Evolutionary conservation across 2,113 vertebrate genomes (phyloP).

Genomic region (Penelope pileata): DNA sequence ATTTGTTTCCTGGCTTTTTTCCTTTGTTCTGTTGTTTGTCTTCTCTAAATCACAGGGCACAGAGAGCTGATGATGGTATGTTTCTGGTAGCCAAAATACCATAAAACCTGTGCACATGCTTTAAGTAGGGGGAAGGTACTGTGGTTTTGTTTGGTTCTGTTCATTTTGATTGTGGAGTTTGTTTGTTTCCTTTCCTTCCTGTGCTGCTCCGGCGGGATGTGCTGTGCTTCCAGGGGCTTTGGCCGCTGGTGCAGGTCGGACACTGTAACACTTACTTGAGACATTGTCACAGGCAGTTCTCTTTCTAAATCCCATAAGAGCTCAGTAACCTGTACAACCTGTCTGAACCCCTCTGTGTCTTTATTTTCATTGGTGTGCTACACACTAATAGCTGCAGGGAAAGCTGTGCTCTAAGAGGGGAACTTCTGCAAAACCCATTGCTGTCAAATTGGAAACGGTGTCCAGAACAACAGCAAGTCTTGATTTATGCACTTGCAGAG

Average conservation of each 20-base stretch:
- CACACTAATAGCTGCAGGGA: not conserved
- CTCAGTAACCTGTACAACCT: not conserved
- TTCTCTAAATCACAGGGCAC: not conserved
- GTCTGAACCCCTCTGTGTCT: not conserved
- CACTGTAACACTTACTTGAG: not conserved
- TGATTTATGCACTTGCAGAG: not conserved
- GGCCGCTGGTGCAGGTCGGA: not conserved
- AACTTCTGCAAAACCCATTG: not conserved
- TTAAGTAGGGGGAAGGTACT: not conserved
- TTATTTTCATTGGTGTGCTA: not conserved
- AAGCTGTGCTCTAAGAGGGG: not conserved
- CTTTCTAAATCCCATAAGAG: not conserved
- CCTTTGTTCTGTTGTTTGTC: not conserved
- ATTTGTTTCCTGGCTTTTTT: not conserved
- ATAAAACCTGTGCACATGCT: not conserved
- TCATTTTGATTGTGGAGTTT: not conserved
- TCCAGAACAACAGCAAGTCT: not conserved
- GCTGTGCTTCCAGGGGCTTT: not conserved
- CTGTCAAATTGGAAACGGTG: not conserved
- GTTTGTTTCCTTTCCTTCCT: not conserved
- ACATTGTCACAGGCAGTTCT: not conserved
- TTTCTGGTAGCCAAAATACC: not conserved
- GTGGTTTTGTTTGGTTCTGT: not conserved
- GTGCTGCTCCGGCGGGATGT: not conserved
- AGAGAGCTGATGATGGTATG: not conserved